These are phyloP conservation scores for Drosophila rubida DNA, from an alignment of 2,888 invertebrate genomes.

Conservation along the genomic window DNA sequence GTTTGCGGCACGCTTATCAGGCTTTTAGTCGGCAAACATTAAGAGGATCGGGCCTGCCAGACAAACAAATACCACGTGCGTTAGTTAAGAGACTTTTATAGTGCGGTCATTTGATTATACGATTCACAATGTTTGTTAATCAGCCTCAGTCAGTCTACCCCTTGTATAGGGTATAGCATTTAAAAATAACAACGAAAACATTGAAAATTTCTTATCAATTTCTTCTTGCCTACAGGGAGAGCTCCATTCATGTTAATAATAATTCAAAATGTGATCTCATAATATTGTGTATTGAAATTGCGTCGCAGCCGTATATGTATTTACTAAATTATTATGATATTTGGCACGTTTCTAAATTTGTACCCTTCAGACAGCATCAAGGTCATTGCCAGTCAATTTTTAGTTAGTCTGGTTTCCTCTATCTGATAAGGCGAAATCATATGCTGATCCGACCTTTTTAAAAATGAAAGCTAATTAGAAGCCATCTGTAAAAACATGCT, in stretches of 20 bases:
- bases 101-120: not conserved
- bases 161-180: not conserved
- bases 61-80: conserved; percentile 3
- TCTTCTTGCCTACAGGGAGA: conserved; percentile 13
- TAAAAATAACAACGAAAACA: not conserved
- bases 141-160: not conserved
- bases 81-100: not conserved
- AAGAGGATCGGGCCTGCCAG: not conserved
- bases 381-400: conserved; percentile 27
- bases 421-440: conserved; percentile 27
- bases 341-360: conserved; percentile 38
- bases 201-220: conserved; percentile 6
- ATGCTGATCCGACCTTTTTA: conserved; percentile 8
- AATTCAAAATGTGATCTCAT: conserved; percentile 13
- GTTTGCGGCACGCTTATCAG: conserved; percentile 44
- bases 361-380: conserved; percentile 21
- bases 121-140: not conserved
- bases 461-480: not conserved
- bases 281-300: conserved; percentile 27
- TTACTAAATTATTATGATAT: conserved; percentile 28
- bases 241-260: conserved; percentile 13
- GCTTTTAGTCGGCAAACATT: conserved; percentile 1
- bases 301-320: conserved; percentile 35
- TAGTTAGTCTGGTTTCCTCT: conserved; percentile 17
- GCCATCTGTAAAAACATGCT: too few species aligned